These are phyloP conservation scores for Sacculina carcini DNA, from an alignment of 2,888 invertebrate species.

Conservation along the genomic window DNA sequence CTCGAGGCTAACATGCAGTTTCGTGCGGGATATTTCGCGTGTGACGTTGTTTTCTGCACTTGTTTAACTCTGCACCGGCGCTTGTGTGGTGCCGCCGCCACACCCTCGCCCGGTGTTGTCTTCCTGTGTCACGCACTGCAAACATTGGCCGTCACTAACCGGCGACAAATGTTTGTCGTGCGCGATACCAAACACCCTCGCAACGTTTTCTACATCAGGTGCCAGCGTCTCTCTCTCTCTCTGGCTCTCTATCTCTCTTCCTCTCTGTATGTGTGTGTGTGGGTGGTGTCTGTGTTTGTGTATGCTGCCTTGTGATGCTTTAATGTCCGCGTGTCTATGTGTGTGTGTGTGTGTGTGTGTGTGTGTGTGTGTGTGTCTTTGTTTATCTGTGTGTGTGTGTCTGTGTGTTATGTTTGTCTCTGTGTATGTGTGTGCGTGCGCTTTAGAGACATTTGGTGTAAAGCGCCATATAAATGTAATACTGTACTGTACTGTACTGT, in stretches of 20 bases:
- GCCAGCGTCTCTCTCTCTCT: not conserved
- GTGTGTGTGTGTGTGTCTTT: not conserved
- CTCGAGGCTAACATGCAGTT: constrained; percentile 25
- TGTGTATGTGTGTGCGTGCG: too few species aligned
- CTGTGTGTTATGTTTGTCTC: not conserved
- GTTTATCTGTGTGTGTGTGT: not conserved
- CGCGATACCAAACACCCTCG: constrained; percentile 31
- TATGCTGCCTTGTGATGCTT: too few species aligned
- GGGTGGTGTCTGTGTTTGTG: not conserved
- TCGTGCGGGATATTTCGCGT: constrained; percentile 40
- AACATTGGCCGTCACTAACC: constrained; percentile 39
- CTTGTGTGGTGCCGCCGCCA: constrained; percentile 23
- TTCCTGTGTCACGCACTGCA: constrained; percentile 36
- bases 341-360: not conserved
- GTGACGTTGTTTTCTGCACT: constrained; percentile 42
- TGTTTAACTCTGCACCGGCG: constrained; percentile 40
- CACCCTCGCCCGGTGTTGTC: constrained; percentile 19
- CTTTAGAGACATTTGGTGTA: too few species aligned
- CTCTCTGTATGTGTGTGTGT: not conserved
- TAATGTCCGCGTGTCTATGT: not conserved
- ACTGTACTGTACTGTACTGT: too few species aligned
- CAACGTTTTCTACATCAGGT: constrained; percentile 20
- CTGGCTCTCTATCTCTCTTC: not conserved
- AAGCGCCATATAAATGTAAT: too few species aligned
- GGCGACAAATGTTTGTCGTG: constrained; percentile 49